Conservation (phyloP, 2,113 vertebrate genomes). For the Cercocebus atys region DNA sequence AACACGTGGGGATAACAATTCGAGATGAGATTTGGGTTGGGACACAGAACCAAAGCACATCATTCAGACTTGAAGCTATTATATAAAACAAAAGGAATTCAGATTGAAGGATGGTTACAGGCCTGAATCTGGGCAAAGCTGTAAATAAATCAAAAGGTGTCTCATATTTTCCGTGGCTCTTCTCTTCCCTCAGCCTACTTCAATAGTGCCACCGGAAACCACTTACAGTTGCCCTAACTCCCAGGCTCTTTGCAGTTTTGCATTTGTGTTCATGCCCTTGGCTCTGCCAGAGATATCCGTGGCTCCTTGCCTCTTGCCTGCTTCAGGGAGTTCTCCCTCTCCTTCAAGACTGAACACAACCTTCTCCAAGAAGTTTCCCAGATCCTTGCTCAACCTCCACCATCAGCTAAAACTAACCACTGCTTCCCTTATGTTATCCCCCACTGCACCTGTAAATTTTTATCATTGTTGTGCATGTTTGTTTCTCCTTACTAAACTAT, state of each 20-base stretch:
- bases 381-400: background rate
- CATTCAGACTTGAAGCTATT: background rate
- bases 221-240: background rate
- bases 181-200: background rate
- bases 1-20: no score
- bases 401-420: background rate
- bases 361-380: background rate
- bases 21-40: no score
- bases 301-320: background rate
- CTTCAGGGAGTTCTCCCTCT: background rate
- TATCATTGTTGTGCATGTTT: background rate
- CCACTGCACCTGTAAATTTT: background rate
- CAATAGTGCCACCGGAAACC: background rate
- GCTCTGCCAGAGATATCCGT: background rate
- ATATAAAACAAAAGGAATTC: background rate
- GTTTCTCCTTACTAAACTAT: background rate
- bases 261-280: background rate
- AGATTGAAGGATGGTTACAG: background rate
- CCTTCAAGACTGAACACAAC: background rate
- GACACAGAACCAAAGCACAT: no score
- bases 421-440: background rate
- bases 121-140: background rate
- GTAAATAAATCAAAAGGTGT: background rate
- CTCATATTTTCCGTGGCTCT: background rate
- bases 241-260: background rate